Evolutionary conservation across 2,797 vertebrate genomes (phyloP), one percentile per base, ranked within the genome.

Genomic region (Halcyon chelicuti): DNA sequence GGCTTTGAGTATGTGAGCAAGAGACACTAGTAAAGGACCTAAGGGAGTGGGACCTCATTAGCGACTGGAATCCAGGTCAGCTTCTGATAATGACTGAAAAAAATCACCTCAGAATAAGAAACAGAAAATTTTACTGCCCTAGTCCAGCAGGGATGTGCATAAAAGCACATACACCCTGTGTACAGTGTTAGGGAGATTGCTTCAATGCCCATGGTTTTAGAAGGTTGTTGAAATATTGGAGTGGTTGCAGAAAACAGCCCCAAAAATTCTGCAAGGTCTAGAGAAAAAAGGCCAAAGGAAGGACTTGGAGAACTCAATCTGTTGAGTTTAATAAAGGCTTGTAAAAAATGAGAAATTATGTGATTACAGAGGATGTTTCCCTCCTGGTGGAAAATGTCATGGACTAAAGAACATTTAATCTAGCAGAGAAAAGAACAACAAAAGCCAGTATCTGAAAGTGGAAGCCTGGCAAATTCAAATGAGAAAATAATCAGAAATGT

Each of bases 401-500:
- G 66, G 63, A 40, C 29, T 52, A 44, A 84, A 84, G 58, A 76
- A 47, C 51, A 90, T 55, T 94, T 78, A 88, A 81, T 94, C 79
- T 88, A 79, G 52, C 51, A 73, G 66, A 82, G 66, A 94, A 73
- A 84, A 61, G 70, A 3, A 3, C 33, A 84, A 79, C 51, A 81
- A 86, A 86, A 88, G 37, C 66, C 73, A 84, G 28, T 21, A 71
- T 65, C 51, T 88, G 71, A 70, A 91, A 94, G 82, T 1, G 5
- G 79, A 85, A 94, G 85, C 42, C 62, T 91, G 86, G 75, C 44
- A 92, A 87, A 58, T 81, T 88, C 44, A 61, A 92, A 86, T 76
- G 73, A 88, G 57, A 93, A 93, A 82, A 79, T 61, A 12, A 70
- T 73, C 67, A 88, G 55, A 88, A 78, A 65, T 46, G 12, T 76